Conservation (phyloP, 2,113 vertebrate species). For the Pachyramphus minor region DNA sequence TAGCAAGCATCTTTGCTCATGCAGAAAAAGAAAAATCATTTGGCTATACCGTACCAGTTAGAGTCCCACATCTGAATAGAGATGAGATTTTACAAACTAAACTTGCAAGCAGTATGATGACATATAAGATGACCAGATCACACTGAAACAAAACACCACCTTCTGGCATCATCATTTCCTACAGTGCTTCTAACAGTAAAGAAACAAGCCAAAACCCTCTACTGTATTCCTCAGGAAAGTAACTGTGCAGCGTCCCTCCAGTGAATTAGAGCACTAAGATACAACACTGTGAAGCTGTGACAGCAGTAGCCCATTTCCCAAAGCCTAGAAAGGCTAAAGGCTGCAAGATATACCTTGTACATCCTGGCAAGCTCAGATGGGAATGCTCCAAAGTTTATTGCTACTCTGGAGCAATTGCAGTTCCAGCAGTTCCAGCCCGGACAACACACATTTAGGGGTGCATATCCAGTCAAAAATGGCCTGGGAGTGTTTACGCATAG, state of each 20-base stretch:
- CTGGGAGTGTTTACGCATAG: background rate
- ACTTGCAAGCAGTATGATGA: background rate
- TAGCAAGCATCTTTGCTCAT: background rate
- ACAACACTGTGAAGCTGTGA: background rate
- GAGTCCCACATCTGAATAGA: background rate
- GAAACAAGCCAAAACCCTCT: background rate
- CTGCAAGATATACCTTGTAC: background rate
- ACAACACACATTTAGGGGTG: rapidly evolving
- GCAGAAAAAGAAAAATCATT: background rate
- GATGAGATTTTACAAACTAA: background rate
- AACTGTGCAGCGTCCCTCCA: background rate
- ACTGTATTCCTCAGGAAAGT: background rate
- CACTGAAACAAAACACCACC: background rate
- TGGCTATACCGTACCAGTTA: background rate
- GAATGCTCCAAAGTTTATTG: background rate
- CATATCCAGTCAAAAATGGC: background rate
- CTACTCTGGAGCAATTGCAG: background rate
- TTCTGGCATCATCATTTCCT: background rate
- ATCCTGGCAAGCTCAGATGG: rapidly evolving
- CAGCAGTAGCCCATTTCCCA: background rate
- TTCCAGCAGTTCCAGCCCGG: background rate
- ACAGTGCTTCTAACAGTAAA: background rate
- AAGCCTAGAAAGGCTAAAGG: background rate
- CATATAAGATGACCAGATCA: background rate
- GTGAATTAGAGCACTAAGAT: background rate